A percentile compares a stretch with the other conserved stretches of the same genome.
Evolutionary conservation across 2,888 invertebrate genomes (phyloP).

Genomic region (Acanthoscelides obtectus): DNA sequence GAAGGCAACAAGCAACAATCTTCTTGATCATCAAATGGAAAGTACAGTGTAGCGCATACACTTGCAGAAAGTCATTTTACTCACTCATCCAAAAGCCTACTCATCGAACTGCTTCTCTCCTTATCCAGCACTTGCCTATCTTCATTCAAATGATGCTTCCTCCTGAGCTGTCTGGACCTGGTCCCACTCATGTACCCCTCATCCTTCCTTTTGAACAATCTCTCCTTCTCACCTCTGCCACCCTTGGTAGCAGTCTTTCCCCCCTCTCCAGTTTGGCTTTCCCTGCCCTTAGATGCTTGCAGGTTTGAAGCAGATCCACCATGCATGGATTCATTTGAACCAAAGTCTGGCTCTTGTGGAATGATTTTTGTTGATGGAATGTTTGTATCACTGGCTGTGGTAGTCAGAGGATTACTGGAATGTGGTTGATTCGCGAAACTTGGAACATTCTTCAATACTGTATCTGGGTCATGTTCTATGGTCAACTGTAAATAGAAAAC

Average conservation of each 20-base stretch:
- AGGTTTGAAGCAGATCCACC: constrained; percentile 18
- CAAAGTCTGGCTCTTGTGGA: constrained; percentile 29
- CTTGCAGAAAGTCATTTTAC: constrained; percentile 30
- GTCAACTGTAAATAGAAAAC: constrained; percentile 68
- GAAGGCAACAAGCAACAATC: too few relatives aligned
- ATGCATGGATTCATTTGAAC: constrained; percentile 34
- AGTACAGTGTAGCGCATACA: too few relatives aligned
- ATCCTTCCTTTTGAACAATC: constrained; percentile 53
- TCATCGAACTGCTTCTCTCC: constrained; percentile 82
- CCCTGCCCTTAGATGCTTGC: constrained; percentile 6
- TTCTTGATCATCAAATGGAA: too few relatives aligned
- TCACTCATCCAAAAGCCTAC: constrained; percentile 72
- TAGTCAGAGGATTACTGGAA: constrained; percentile 41
- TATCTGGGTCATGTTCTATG: constrained; percentile 84
- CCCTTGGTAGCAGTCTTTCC: neutral
- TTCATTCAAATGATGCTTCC: constrained; percentile 49
- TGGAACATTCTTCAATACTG: constrained; percentile 52
- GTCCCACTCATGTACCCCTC: constrained; percentile 60
- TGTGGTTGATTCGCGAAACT: constrained; percentile 24
- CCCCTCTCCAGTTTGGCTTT: neutral
- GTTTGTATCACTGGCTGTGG: constrained; percentile 46
- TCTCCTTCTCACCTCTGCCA: constrained; percentile 42
- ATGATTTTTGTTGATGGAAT: constrained; percentile 38
- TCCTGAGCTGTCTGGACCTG: constrained; percentile 58
- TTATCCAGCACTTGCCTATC: constrained; percentile 54